A percentile compares a stretch with the other conserved stretches of the same genome.
phyloP scores from a whole-genome alignment of 2,113 vertebrate species.

The Microcebus lehilahytsara region DNA sequence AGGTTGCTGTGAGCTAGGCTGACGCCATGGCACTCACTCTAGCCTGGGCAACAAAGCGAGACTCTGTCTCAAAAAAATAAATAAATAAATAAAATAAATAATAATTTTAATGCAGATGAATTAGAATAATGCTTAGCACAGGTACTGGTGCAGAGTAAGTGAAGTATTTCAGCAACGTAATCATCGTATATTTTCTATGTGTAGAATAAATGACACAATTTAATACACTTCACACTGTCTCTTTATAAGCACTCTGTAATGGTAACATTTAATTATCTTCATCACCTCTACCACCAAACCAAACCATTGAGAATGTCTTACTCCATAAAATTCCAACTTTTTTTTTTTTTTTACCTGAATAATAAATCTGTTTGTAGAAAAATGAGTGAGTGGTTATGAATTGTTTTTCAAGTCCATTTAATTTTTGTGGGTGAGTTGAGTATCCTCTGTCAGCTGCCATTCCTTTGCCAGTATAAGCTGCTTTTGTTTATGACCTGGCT shows the following conservation, averaged over 20 bases:
- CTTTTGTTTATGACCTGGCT: slow-evolving; percentile 41
- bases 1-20: too few species aligned
- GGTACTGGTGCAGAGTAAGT: background rate
- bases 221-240: background rate
- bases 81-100: background rate
- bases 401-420: background rate
- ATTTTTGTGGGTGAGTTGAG: background rate
- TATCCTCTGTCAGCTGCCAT: background rate
- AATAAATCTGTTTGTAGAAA: background rate
- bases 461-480: background rate
- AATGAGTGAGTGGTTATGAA: background rate
- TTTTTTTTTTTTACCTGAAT: background rate
- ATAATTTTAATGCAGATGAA: background rate
- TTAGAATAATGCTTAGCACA: slow-evolving; percentile 1
- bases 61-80: too few species aligned
- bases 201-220: background rate
- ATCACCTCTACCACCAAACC: background rate
- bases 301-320: background rate
- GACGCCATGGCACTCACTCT: too few species aligned
- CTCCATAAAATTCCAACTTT: background rate
- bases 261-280: background rate
- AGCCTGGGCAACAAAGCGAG: too few species aligned
- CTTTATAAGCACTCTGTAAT: background rate
- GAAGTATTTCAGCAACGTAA: background rate
- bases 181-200: background rate